Conservation (phyloP, 2,113 vertebrate species). For the Lycocorax pyrrhopterus region DNA sequence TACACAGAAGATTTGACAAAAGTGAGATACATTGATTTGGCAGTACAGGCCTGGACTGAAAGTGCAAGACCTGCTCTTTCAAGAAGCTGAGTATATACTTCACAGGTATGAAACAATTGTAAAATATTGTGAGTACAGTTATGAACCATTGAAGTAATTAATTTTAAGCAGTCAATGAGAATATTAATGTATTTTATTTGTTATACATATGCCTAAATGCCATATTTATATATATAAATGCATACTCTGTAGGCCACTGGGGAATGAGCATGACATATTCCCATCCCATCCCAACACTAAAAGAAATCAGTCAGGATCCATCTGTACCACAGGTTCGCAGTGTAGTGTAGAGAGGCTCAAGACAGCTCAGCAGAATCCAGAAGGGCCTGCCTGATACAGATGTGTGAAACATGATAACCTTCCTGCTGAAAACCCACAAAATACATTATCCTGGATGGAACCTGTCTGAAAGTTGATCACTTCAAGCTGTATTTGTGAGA, state of each 20-base stretch:
- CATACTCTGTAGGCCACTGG: background rate
- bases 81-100: background rate
- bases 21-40: background rate
- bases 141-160: background rate
- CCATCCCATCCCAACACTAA: background rate
- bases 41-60: background rate
- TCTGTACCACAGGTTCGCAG: background rate
- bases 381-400: background rate
- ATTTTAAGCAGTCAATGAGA: background rate
- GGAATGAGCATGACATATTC: background rate
- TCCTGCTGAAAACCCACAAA: background rate
- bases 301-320: background rate
- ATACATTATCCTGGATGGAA: background rate
- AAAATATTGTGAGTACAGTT: background rate
- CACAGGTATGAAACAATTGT: background rate
- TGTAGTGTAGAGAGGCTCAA: background rate
- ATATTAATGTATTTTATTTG: background rate
- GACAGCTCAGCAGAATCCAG: background rate
- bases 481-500: background rate
- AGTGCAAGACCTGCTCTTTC: background rate
- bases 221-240: no score
- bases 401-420: background rate
- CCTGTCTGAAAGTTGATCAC: rapidly evolving
- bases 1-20: background rate
- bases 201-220: background rate